Evolutionary conservation across 2,888 invertebrate genomes (phyloP), one percentile per base, ranked within the genome.

Genomic region (Limnephilus lunatus): DNA sequence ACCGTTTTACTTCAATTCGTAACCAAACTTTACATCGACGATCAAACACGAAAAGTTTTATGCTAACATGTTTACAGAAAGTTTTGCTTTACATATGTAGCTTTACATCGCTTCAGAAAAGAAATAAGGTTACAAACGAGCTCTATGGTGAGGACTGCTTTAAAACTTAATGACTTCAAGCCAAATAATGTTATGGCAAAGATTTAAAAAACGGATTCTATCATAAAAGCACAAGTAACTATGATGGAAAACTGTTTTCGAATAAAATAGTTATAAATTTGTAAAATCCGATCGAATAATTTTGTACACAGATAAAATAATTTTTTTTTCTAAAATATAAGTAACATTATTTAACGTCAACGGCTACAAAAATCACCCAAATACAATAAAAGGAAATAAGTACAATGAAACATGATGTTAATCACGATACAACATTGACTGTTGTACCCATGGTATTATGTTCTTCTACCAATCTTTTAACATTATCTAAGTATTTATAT

Each of bases 401-500:
- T 31, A n/a, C 31, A 15, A 31, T 15, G 15, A 82, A 82, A 32
- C 32, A 31, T 82, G 31, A 31, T 68, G 53, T 68, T 68, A 1
- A 5, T 68, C 68, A n/a, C 9, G 68, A 25, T 25, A 68, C 25
- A 7, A 68, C 68, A n/a, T n/a, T 68, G 68, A 68, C 68, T n/a
- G 68, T 68, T 68, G 68, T 68, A n/a, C 68, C 68, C 5, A 4
- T 25, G 68, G 25, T 68, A n/a, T 68, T 68, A 68, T 31, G 31
- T 35, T 83, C 83, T 32, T 83, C 35, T 35, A 83, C 32, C 35
- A 35, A 83, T n/a, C 19, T 30, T 68, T 53, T 68, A 87, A 87
- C 68, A 32, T 68, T 87, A 87, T 68, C 53, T 87, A 87, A 87
- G 87, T 91, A 89, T 91, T 82, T 83, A 81, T 53, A 53, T 89